Base-by-base conservation (phyloP, 2,113 vertebrate species). In the Psettodes erumei region DNA sequence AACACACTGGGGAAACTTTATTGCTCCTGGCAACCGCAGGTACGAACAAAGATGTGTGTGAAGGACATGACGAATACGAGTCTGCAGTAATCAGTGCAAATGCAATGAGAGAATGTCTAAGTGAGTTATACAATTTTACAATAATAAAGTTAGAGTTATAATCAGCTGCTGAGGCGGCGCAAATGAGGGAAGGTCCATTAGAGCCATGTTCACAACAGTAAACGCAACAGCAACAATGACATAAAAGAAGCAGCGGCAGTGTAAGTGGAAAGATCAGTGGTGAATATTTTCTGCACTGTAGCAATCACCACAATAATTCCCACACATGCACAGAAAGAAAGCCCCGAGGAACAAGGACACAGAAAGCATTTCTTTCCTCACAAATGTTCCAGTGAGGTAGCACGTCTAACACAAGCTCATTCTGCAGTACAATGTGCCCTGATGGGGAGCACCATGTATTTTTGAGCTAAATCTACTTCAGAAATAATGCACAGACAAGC, bases 11-110 rank as follows among this genome's bases (percentile, higher is more conserved):
- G 79, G 80, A 67, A 87, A 86, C 72, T 79, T 72, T 48, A 84
- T 80, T 74, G 81, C 81, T 81, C 75, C 77, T 19, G 79, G 87
- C 81, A 75, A 80, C 61, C 38, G 55, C 70, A 51, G 71, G 79
- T 68, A 77, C 82, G 76, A n/a, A 77, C 82, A 78, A n/a, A 77
- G 71, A 73, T 25, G 70, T 30, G 55, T 69, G 78, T 84, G 86
- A 88, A 88, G 82, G 88, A 86, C 73, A 45, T 88, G 85, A 79
- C 25, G 6, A 70, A 81, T 58, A 28, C 50, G 16, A 69, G 63
- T 59, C 81, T 76, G 71, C 78, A 48, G 68, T 83, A 77, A 75
- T 87, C 77, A 71, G 48, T 45, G 51, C 70, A 58, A 75, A 75
- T 50, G 43, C 42, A 71, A 47, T 37, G 54, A 62, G 67, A 25